These are phyloP conservation scores for Charadrius vociferus DNA, from an alignment of 2,113 vertebrate species.

Conservation along the genomic window DNA sequence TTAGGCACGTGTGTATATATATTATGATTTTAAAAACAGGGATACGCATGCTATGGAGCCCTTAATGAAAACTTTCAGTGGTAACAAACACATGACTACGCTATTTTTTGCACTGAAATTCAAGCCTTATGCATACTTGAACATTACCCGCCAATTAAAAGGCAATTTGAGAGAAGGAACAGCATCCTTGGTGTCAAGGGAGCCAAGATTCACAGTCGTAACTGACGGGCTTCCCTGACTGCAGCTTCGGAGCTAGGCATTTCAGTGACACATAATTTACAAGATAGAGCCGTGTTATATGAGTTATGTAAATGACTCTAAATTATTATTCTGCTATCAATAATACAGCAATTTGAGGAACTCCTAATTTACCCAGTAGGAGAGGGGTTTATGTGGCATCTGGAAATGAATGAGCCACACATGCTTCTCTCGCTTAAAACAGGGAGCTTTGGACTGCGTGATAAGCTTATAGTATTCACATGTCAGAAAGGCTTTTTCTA, in stretches of 20 bases:
- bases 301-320: not conserved
- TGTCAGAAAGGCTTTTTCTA: not conserved
- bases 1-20: not conserved
- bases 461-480: not conserved
- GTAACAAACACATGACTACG: not conserved
- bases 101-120: not conserved
- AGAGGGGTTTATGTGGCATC: not conserved
- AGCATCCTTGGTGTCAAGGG: not conserved
- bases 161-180: not conserved
- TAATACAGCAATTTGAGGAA: not conserved
- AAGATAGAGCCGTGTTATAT: not conserved
- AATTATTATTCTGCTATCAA: not conserved
- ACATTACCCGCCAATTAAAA: not conserved
- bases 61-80: not conserved
- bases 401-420: not conserved
- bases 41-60: not conserved
- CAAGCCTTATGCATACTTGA: not conserved
- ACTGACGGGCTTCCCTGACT: not conserved
- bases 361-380: not conserved
- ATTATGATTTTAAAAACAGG: not conserved
- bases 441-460: not conserved
- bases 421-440: not conserved
- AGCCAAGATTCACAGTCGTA: not conserved
- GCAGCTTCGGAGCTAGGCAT: not conserved
- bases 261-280: not conserved